Conservation (phyloP, 2,888 invertebrate genomes). For the Galeopsomyia nigrocyanea region DNA sequence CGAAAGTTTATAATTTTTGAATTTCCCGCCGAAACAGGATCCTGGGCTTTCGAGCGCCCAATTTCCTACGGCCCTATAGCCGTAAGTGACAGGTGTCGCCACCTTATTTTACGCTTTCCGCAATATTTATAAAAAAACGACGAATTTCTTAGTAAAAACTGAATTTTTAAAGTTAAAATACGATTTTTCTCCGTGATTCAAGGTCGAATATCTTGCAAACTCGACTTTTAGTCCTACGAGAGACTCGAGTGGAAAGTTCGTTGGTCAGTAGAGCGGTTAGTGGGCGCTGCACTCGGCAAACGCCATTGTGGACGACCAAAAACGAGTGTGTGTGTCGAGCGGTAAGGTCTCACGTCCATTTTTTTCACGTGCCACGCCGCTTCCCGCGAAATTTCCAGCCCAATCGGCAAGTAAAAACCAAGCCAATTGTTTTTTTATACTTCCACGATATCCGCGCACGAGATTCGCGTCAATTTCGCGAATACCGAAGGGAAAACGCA, state of each 20-base stretch:
- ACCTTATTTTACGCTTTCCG: slow-evolving; percentile 7
- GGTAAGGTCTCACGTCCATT: slow-evolving; percentile 78
- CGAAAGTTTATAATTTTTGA: neutral
- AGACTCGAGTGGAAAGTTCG: no score
- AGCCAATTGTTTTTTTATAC: no score
- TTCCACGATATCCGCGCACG: no score
- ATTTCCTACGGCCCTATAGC: slow-evolving; percentile 20
- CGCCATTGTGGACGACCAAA: slow-evolving; percentile 85
- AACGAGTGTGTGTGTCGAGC: slow-evolving; percentile 76
- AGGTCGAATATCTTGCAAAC: neutral
- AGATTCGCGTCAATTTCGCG: no score
- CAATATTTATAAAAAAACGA: neutral
- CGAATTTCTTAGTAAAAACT: slow-evolving; percentile 21
- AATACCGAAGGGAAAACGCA: no score
- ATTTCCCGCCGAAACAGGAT: slow-evolving; percentile 18
- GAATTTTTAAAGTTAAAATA: neutral
- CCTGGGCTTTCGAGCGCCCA: neutral
- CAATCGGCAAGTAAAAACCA: no score
- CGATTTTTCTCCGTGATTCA: slow-evolving; percentile 11
- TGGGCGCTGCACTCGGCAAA: slow-evolving; percentile 71
- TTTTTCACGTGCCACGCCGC: slow-evolving; percentile 75
- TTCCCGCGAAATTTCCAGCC: slow-evolving; percentile 70
- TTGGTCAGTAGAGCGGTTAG: no score
- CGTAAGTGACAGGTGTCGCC: slow-evolving; percentile 25
- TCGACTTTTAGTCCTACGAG: no score